Conservation (phyloP, 2,113 vertebrate genomes). For the Falcunculus frontatus region DNA sequence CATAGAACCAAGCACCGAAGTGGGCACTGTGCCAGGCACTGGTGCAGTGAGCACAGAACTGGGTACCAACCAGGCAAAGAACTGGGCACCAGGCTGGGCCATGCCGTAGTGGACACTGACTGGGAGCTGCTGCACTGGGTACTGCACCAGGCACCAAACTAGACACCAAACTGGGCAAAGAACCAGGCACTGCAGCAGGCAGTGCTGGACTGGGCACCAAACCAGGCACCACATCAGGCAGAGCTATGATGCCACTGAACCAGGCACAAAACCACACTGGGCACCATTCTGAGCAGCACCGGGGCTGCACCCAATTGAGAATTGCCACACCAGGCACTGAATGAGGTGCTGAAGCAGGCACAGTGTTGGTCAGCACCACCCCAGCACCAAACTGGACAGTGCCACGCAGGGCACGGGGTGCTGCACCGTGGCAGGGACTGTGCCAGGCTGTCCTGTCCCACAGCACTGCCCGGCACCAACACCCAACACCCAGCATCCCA, state of each 20-base stretch:
- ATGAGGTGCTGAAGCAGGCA: neutral
- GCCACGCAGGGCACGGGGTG: accelerated
- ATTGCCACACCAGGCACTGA: neutral
- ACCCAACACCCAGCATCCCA: too few species aligned
- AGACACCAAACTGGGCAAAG: neutral
- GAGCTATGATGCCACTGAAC: neutral
- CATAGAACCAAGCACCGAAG: neutral
- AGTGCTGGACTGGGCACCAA: neutral
- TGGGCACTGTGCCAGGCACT: neutral
- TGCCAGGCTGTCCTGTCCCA: neutral
- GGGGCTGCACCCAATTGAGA: neutral
- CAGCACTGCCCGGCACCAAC: neutral
- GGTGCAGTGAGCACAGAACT: neutral
- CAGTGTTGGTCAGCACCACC: too few species aligned
- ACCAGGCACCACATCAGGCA: neutral
- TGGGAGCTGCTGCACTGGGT: neutral
- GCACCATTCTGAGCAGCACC: neutral
- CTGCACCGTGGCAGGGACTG: accelerated
- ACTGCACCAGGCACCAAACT: neutral
- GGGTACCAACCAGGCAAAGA: neutral
- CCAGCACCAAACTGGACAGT: neutral
- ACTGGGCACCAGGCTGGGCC: neutral
- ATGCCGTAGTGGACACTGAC: too few species aligned
- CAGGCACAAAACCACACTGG: neutral
- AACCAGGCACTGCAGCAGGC: neutral